Conservation (phyloP, 2,888 invertebrate species). For the Leptogaster cylindrica region DNA sequence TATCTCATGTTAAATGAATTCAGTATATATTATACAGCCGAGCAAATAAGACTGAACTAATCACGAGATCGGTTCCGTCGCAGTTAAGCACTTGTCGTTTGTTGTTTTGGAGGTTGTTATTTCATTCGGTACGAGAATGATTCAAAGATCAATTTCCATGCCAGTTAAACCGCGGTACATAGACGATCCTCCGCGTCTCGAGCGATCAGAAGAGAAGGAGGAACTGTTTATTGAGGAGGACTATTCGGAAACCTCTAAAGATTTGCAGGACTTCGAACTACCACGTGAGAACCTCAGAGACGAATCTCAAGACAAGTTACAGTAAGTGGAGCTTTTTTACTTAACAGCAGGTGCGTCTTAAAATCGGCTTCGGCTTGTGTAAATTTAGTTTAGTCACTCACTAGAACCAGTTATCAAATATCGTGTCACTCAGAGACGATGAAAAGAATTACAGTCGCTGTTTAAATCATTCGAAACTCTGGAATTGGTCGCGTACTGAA, state of each 20-base stretch:
- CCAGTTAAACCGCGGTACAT: constrained; percentile 56
- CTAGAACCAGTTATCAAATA: no score
- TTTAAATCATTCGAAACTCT: no score
- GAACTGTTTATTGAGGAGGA: constrained; percentile 48
- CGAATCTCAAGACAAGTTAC: background rate
- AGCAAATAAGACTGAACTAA: background rate
- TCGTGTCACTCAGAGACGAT: no score
- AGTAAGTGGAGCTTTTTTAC: constrained; percentile 22
- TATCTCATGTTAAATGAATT: constrained; percentile 25
- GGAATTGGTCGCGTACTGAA: no score
- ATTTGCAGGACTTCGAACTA: background rate
- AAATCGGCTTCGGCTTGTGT: no score
- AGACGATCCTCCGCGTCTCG: constrained; percentile 53
- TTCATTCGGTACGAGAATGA: constrained; percentile 37
- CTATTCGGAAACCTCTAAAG: background rate
- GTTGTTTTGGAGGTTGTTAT: no score
- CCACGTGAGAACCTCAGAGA: background rate
- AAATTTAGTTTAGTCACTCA: no score
- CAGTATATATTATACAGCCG: constrained; percentile 17
- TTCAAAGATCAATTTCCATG: constrained; percentile 59
- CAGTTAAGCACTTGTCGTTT: no score
- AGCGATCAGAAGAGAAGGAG: constrained; percentile 59
- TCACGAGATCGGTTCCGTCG: background rate
- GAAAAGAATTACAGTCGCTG: no score
- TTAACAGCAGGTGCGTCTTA: no score